Evolutionary conservation across 2,888 invertebrate species (phyloP).

Genomic region (Lepidochitona cinerea): DNA sequence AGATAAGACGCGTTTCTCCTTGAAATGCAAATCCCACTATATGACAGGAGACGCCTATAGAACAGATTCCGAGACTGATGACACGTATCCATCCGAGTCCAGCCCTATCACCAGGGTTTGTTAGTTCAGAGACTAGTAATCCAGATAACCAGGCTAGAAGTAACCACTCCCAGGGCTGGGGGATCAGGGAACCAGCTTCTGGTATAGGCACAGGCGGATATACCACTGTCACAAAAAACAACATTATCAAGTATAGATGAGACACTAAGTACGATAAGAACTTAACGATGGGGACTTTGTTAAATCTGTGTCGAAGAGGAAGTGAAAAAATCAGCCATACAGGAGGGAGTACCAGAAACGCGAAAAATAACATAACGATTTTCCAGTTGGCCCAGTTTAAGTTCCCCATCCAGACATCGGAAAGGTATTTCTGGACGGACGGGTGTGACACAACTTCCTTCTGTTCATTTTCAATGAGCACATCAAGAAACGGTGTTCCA

Average conservation of each 20-base stretch:
- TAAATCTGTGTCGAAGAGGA: constrained; percentile 94
- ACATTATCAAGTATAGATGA: constrained; percentile 96
- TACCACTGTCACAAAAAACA: constrained; percentile 84
- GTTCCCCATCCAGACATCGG: constrained; percentile 97
- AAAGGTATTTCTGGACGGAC: constrained; percentile 94
- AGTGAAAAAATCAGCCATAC: constrained; percentile 97
- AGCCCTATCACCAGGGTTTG: constrained; percentile 97
- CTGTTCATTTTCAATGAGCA: constrained; percentile 98
- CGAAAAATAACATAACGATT: constrained; percentile 86
- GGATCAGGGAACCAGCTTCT: constrained; percentile 76
- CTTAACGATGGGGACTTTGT: constrained; percentile 99
- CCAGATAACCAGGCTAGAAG: constrained; percentile 96
- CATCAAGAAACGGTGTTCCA: constrained; percentile 95
- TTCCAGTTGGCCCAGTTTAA: constrained; percentile 96
- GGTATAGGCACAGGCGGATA: constrained; percentile 69
- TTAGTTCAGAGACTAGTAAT: constrained; percentile 93
- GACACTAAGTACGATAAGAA: constrained; percentile 99
- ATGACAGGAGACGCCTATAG: constrained; percentile 78
- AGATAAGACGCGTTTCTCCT: constrained; percentile 77
- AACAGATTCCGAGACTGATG: constrained; percentile 83
- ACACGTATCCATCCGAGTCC: constrained; percentile 87
- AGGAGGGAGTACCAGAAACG: constrained; percentile 91
- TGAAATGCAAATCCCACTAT: constrained; percentile 77
- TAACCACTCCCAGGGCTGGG: constrained; percentile 97
- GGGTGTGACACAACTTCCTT: constrained; percentile 95